Percentiles rank a stretch among this genome's conserved stretches.
phyloP scores from a whole-genome alignment of 2,888 invertebrate genomes.

The Pyrocoelia pectoralis region DNA sequence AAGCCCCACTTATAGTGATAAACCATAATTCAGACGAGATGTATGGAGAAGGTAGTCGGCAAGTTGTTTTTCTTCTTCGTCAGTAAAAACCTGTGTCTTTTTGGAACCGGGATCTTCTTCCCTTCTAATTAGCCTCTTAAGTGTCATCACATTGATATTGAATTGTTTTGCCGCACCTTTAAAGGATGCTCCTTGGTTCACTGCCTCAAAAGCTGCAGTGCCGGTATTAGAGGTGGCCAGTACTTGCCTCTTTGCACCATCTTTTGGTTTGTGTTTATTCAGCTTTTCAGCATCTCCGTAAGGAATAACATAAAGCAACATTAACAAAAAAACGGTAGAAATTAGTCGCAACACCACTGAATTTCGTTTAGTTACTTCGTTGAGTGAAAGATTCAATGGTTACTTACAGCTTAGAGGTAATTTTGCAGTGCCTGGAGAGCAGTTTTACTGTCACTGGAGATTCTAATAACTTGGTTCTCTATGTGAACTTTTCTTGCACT shows the following conservation, averaged over 20 bases:
- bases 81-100: slow-evolving; percentile 13
- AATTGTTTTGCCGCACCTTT: slow-evolving; percentile 10
- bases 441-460: too few relatives aligned
- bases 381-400: too few relatives aligned
- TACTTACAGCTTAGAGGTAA: too few relatives aligned
- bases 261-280: slow-evolving; percentile 8
- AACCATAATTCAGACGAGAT: slow-evolving; percentile 16
- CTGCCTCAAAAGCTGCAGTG: slow-evolving; percentile 6
- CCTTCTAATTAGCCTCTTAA: slow-evolving; percentile 12
- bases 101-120: slow-evolving; percentile 12
- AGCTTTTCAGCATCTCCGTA: neutral
- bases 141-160: neutral
- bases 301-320: neutral
- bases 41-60: slow-evolving; percentile 14
- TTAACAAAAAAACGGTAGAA: neutral
- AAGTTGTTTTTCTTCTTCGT: slow-evolving; percentile 12
- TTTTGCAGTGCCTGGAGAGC: too few relatives aligned
- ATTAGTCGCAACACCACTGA: neutral
- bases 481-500: too few relatives aligned
- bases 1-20: neutral
- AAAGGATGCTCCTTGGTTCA: slow-evolving; percentile 10
- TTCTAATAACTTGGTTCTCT: too few relatives aligned
- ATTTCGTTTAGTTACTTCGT: neutral
- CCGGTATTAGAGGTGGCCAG: neutral
- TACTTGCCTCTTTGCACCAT: slow-evolving; percentile 9